A percentile compares a stretch with the other conserved stretches of the same genome.
Evolutionary conservation across 1,140 invertebrate species (phyloP).

Genomic region (Papilio machaon): DNA sequence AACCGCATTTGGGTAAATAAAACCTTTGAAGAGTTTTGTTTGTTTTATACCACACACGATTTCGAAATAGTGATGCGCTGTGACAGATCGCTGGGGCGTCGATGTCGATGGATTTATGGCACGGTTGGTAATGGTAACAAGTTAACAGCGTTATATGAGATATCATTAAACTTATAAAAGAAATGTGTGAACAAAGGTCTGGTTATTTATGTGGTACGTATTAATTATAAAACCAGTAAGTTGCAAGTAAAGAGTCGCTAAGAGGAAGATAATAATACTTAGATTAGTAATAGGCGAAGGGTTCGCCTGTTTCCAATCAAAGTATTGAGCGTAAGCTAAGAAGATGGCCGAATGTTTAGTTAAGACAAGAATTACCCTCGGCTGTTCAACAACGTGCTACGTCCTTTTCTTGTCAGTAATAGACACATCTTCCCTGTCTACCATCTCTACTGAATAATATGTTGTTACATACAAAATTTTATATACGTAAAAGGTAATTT

Average conservation of each 20-base stretch:
- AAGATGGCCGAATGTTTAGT: not conserved
- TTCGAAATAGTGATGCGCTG: constrained; percentile 65
- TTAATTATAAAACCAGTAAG: not conserved
- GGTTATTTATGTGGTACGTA: constrained; percentile 7
- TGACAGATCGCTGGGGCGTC: constrained; percentile 44
- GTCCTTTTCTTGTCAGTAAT: too few species aligned
- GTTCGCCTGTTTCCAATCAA: too few species aligned
- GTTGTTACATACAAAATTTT: not conserved
- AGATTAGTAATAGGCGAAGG: not conserved
- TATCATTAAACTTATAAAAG: not conserved
- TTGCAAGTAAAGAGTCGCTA: not conserved
- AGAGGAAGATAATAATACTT: not conserved
- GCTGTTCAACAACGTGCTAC: too few species aligned
- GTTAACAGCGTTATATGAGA: constrained; percentile 20
- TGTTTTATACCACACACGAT: constrained; percentile 80
- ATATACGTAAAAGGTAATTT: not conserved
- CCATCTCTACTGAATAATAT: too few species aligned
- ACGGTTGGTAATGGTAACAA: constrained; percentile 36
- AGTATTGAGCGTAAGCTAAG: not conserved
- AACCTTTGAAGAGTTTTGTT: constrained; percentile 66
- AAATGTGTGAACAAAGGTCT: constrained; percentile 12
- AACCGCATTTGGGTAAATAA: constrained; percentile 79
- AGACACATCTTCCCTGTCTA: too few species aligned
- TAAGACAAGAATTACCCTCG: not conserved
- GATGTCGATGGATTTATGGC: constrained; percentile 61